phyloP scores from a whole-genome alignment of 2,113 vertebrate genomes.

The Eudyptes chrysolophus region DNA sequence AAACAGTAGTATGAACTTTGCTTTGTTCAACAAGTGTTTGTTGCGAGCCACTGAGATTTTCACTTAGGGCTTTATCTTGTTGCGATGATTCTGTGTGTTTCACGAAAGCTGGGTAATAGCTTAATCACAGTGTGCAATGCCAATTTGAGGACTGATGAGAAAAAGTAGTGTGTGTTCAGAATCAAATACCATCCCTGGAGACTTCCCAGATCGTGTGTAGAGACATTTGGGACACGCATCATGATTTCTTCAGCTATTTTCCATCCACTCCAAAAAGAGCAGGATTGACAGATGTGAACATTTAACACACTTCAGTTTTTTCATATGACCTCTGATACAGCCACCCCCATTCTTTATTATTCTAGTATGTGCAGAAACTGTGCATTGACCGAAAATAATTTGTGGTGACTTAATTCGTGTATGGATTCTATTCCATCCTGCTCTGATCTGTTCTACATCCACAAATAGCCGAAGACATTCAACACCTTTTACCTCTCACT shows the following conservation, averaged over 20 bases:
- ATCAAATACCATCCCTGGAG: background rate
- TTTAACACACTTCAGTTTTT: background rate
- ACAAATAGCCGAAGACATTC: slow-evolving; percentile 11
- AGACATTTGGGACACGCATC: background rate
- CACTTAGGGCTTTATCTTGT: background rate
- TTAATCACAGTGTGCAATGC: background rate
- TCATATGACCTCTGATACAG: background rate
- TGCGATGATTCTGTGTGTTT: background rate
- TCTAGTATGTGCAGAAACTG: background rate
- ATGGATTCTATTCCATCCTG: background rate
- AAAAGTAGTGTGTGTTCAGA: background rate
- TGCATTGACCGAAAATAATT: slow-evolving; percentile 4
- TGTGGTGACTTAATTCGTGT: background rate
- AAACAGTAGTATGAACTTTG: background rate
- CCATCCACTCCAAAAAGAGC: background rate
- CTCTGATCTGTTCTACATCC: background rate
- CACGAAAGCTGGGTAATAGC: background rate
- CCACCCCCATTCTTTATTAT: slow-evolving; percentile 12
- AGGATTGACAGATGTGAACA: background rate
- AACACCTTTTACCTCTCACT: slow-evolving; percentile 22
- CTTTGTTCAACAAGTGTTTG: background rate
- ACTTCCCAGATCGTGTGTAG: background rate
- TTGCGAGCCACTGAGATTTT: background rate
- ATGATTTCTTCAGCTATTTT: background rate
- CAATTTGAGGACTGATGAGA: background rate